phyloP scores from a whole-genome alignment of 2,888 invertebrate species.

The Ophion ventricosus region DNA sequence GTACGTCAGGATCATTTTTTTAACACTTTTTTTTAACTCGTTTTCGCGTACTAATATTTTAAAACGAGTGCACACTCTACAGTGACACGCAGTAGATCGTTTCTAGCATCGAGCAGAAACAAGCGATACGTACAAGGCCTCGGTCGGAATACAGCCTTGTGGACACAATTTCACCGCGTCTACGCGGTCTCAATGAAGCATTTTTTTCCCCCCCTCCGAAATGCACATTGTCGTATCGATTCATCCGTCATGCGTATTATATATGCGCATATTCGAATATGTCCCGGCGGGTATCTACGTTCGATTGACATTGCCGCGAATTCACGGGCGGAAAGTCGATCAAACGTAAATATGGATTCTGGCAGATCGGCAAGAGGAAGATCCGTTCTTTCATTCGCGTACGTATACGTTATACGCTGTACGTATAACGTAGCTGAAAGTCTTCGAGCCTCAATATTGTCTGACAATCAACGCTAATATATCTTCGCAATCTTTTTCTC shows the following conservation, averaged over 20 bases:
- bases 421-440: neutral
- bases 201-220: neutral
- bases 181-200: conserved; percentile 5
- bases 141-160: conserved; percentile 1
- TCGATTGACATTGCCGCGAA: neutral
- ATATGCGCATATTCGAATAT: conserved; percentile 14
- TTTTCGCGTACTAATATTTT: conserved; percentile 30
- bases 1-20: too few species aligned
- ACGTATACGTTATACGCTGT: neutral
- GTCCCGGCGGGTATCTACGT: neutral
- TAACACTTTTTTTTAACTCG: too few species aligned
- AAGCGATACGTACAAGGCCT: neutral
- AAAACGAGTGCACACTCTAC: conserved; percentile 17
- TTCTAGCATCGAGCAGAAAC: conserved; percentile 28
- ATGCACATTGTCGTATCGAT: neutral
- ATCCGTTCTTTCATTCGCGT: neutral
- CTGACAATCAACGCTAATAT: neutral
- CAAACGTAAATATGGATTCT: neutral
- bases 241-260: conserved; percentile 2
- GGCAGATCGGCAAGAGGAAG: neutral
- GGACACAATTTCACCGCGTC: conserved; percentile 9
- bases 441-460: neutral
- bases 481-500: neutral
- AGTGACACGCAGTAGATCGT: conserved; percentile 23
- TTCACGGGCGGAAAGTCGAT: neutral